Percentiles rank a stretch among this genome's conserved stretches.
Conservation (phyloP, 2,888 invertebrate genomes). For the Omphaloscelis lunosa region DNA sequence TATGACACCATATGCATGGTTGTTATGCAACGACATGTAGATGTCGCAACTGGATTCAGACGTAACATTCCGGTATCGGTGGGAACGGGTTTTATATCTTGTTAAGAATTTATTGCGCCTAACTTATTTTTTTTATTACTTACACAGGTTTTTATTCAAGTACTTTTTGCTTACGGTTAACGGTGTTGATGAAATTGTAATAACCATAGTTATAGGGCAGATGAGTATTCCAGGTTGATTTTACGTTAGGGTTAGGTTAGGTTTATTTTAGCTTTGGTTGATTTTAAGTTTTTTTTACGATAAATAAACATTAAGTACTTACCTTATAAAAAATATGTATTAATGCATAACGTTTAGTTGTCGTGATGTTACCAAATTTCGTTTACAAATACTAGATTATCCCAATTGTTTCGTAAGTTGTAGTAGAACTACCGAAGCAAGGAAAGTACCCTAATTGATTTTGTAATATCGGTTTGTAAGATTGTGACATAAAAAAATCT, state of each 20-base stretch:
- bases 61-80: slow-evolving; percentile 60
- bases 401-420: too few species aligned
- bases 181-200: slow-evolving; percentile 10
- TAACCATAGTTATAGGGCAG: not conserved
- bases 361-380: not conserved
- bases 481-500: not conserved
- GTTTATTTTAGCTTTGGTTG: too few species aligned
- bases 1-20: slow-evolving; percentile 58
- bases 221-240: not conserved
- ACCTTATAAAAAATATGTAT: too few species aligned
- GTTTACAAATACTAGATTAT: slow-evolving; percentile 5
- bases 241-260: too few species aligned
- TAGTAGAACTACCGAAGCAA: not conserved
- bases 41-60: slow-evolving; percentile 74
- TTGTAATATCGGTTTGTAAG: not conserved
- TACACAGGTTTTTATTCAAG: slow-evolving; percentile 44
- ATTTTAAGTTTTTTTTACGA: too few species aligned
- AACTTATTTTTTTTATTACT: slow-evolving; percentile 62
- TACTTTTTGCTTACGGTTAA: slow-evolving; percentile 12
- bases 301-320: not conserved
- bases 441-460: not conserved
- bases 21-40: slow-evolving; percentile 69
- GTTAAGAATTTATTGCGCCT: slow-evolving; percentile 59
- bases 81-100: slow-evolving; percentile 67
- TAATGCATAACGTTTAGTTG: not conserved